Evolutionary conservation across 2,113 vertebrate genomes (phyloP).

Genomic region (Semicossyphus pulcher): DNA sequence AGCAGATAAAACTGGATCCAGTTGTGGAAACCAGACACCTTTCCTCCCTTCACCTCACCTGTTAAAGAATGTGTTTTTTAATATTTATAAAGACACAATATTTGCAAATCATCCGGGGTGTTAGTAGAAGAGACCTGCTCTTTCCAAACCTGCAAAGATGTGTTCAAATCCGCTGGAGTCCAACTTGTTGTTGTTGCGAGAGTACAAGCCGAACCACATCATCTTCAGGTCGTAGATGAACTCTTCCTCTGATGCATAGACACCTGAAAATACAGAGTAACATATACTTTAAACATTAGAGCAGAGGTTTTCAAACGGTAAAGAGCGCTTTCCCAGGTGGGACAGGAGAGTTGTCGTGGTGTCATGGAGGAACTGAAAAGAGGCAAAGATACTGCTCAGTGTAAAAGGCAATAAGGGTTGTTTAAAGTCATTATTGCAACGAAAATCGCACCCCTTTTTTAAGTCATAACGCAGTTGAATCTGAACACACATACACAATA

Average conservation of each 20-base stretch:
- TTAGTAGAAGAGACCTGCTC: background rate
- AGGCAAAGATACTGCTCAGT: too few relatives aligned
- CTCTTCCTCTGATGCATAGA: constrained; percentile 85
- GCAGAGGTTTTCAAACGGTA: background rate
- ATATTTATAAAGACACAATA: background rate
- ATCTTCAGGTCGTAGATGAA: constrained; percentile 88
- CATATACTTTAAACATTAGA: background rate
- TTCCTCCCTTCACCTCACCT: constrained; percentile 94
- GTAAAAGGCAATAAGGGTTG: too few relatives aligned
- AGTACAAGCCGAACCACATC: constrained; percentile 98
- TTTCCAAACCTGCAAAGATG: constrained; percentile 88
- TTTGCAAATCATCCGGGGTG: background rate
- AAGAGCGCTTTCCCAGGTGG: too few relatives aligned
- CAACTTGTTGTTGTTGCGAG: constrained; percentile 75
- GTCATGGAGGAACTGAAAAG: too few relatives aligned
- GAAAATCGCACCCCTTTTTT: too few relatives aligned
- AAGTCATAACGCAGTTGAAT: too few relatives aligned
- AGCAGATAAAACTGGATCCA: constrained; percentile 95
- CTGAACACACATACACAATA: too few relatives aligned
- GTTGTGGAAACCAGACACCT: constrained; percentile 96
- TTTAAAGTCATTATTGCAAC: too few relatives aligned
- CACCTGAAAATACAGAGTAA: constrained; percentile 40
- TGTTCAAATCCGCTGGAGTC: constrained; percentile 98
- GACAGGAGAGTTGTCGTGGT: too few relatives aligned
- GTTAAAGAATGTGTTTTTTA: background rate